Percentiles rank a stretch among this genome's conserved stretches.
Evolutionary conservation across 2,888 invertebrate species (phyloP).

Genomic region (Trachelus iudaicus): DNA sequence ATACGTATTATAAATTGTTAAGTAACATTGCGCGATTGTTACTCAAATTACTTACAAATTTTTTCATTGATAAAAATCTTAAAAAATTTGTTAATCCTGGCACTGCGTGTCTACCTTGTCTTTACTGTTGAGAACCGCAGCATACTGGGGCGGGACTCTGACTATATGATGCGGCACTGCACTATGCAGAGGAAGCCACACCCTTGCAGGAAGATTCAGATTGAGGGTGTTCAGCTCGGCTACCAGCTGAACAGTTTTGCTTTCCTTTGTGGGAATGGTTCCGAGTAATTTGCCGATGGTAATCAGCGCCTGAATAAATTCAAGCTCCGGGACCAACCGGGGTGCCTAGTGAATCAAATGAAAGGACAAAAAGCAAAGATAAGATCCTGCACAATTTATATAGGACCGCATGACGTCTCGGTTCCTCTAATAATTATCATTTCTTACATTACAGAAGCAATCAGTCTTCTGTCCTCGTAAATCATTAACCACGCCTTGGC

Average conservation of each 20-base stretch:
- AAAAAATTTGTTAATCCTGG: neutral
- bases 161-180: constrained; percentile 91
- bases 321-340: constrained; percentile 83
- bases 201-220: constrained; percentile 95
- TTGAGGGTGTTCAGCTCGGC: constrained; percentile 95
- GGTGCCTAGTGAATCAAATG: constrained; percentile 72
- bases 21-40: neutral
- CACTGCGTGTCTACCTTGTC: constrained; percentile 76
- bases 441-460: constrained; percentile 80
- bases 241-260: constrained; percentile 90
- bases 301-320: constrained; percentile 89
- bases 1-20: neutral
- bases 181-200: constrained; percentile 95
- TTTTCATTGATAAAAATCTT: neutral
- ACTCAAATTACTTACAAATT: neutral
- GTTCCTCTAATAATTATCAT: neutral
- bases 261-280: constrained; percentile 86
- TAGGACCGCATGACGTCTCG: neutral
- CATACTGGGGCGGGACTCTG: constrained; percentile 95
- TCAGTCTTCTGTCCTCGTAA: constrained; percentile 80
- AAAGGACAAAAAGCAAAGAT: constrained; percentile 14
- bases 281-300: constrained; percentile 86
- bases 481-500: constrained; percentile 82
- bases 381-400: constrained; percentile 2
- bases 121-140: constrained; percentile 98